Conservation (phyloP, 2,888 invertebrate genomes). For the Trachelus troglodyta region DNA sequence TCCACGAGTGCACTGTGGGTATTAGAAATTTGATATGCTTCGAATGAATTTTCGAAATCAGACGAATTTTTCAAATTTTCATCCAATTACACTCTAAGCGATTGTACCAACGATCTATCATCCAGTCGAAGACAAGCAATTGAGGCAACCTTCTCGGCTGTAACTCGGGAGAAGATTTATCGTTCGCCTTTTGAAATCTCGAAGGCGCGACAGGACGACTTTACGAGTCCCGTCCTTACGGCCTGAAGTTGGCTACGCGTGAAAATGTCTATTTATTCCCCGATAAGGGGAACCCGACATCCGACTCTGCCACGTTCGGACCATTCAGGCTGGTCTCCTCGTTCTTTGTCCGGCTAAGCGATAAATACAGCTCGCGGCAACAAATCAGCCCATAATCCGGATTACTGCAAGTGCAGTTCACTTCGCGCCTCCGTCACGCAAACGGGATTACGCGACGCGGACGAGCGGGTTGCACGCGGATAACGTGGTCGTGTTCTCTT, state of each 20-base stretch:
- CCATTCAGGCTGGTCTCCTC: no score
- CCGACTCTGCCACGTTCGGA: no score
- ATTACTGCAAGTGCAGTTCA: slow-evolving; percentile 21
- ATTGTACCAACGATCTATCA: no score
- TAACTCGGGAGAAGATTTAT: no score
- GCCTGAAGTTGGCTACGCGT: neutral
- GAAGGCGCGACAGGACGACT: neutral
- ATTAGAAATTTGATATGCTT: no score
- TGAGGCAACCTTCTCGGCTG: no score
- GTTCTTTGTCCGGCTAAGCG: neutral
- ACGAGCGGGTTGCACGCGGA: slow-evolving; percentile 1
- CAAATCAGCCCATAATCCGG: slow-evolving; percentile 22
- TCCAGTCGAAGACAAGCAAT: no score
- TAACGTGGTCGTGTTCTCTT: slow-evolving; percentile 5
- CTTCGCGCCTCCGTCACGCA: slow-evolving; percentile 17
- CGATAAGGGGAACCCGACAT: neutral
- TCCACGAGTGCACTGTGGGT: no score
- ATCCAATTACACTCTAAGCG: no score
- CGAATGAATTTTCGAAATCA: no score
- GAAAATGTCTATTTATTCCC: neutral
- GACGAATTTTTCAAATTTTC: no score
- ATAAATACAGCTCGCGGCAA: neutral
- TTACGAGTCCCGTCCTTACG: neutral
- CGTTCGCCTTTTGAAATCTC: no score
- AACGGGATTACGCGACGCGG: slow-evolving; percentile 16